A percentile compares a stretch with the other conserved stretches of the same genome.
Evolutionary conservation across 2,113 vertebrate genomes (phyloP).

Genomic region (Nipponia nippon): DNA sequence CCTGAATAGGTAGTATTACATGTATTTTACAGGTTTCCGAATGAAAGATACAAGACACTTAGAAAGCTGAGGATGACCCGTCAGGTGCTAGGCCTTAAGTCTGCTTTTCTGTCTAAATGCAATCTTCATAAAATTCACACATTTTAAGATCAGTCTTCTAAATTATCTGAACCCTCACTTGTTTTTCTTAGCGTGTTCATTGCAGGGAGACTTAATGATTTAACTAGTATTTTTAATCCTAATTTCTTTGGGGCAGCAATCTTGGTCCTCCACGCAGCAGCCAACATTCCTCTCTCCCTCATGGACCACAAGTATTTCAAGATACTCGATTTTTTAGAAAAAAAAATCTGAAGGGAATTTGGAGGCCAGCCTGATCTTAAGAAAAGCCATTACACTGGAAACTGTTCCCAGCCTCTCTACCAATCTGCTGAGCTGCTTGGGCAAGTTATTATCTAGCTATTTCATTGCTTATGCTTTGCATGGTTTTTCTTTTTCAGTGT

Average conservation of each 20-base stretch:
- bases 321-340: accelerated
- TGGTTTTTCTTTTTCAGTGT: background rate
- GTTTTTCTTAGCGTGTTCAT: background rate
- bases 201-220: background rate
- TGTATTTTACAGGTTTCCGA: background rate
- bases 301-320: background rate
- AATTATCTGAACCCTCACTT: background rate
- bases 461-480: background rate
- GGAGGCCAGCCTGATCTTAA: background rate
- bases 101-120: background rate
- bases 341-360: background rate
- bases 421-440: background rate
- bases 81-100: background rate
- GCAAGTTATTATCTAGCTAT: background rate
- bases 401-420: background rate
- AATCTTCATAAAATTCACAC: background rate
- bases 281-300: background rate
- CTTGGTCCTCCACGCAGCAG: background rate
- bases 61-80: background rate
- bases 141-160: background rate
- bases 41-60: background rate
- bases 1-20: background rate
- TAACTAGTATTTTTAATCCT: background rate
- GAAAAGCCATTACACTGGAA: background rate
- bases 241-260: background rate